A percentile compares a stretch with the other conserved stretches of the same genome.
Evolutionary conservation across 2,888 invertebrate species (phyloP).

Genomic region (Nesidiocoris tenuis): DNA sequence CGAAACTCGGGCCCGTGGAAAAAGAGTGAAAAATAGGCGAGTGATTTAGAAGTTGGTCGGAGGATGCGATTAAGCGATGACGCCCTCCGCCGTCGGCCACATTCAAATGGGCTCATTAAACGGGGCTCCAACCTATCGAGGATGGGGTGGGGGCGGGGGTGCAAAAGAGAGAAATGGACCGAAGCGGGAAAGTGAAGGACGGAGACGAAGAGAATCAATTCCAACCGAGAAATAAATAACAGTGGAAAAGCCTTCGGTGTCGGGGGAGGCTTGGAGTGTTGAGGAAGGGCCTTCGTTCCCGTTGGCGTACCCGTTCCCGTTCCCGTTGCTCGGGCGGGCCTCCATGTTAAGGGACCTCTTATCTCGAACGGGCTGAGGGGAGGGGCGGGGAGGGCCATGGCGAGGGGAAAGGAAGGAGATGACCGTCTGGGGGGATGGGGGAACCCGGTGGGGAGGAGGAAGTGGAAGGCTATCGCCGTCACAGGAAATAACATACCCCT

Average conservation of each 20-base stretch:
- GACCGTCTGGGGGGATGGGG: slow-evolving; percentile 4
- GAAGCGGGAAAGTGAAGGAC: background rate
- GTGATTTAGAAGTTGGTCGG: slow-evolving; percentile 32
- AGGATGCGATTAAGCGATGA: slow-evolving; percentile 41
- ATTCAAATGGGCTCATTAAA: slow-evolving; percentile 40
- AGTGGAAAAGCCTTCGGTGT: slow-evolving; percentile 21
- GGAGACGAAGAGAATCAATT: slow-evolving; percentile 39
- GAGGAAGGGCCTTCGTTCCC: background rate
- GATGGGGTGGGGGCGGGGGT: too few species aligned
- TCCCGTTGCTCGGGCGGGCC: too few species aligned
- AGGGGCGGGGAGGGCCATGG: slow-evolving; percentile 6
- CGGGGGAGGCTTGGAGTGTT: background rate
- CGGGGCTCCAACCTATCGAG: too few species aligned
- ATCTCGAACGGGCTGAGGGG: slow-evolving; percentile 4
- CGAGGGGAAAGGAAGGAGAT: slow-evolving; percentile 5
- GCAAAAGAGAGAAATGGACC: background rate
- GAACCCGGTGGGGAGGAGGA: slow-evolving; percentile 4
- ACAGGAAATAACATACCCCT: slow-evolving; percentile 40
- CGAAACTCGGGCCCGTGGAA: too few species aligned
- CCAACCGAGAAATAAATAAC: slow-evolving; percentile 36
- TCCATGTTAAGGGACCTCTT: background rate
- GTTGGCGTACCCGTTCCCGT: background rate
- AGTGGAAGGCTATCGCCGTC: slow-evolving; percentile 28
- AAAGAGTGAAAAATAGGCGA: slow-evolving; percentile 14
- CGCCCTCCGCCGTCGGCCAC: slow-evolving; percentile 37